Base-by-base conservation (phyloP, 2,113 vertebrate genomes). In the Pterophyllum scalare region DNA sequence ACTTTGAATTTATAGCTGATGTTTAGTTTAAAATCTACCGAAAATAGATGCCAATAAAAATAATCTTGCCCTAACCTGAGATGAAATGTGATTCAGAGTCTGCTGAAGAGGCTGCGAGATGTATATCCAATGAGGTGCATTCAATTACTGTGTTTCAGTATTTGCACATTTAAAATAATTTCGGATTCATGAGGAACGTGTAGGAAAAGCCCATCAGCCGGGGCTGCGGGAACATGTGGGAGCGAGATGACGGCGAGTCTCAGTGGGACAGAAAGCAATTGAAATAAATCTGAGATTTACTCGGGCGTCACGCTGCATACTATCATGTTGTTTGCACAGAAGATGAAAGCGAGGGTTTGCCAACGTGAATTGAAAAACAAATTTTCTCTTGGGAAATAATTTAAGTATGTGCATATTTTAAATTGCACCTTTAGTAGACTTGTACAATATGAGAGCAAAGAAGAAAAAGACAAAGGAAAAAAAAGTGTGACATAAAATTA, bases 211-310 rank as follows among this genome's bases (percentile, higher is more conserved):
- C 38, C 35, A 15, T 80, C 20, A 79, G 12, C 33, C 11, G 3
- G 58, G 15, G 28, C 79, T 31, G 74, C 81, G 26, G 59, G 46
- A 83, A 80, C 24, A 20, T 7, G 77, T 67, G 22, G 82, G 59
- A 59, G 62, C 58, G 14, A 46, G 80, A 65, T n/a, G 78, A 28
- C 19, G 33, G 79, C 59, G 0, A 4, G 59, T 75, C 81, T 79
- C 77, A 65, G 75, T 1, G 59, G 79, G 74, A 46, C 46, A 4
- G 13, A 56, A n/a, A 59, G 59, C 86, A 82, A 92, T 86, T 87
- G 77, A 88, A 87, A 88, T 74, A 74, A 80, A 89, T 85, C 33
- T 26, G 59, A 86, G 60, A 82, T 85, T 85, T 72, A 76, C 46
- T 74, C 28, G 13, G 24, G 61, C 82, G 83, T 81, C 74, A 64